phyloP scores from a whole-genome alignment of 64 coral and sea anemone species.

The Stichodactyla mertensii region DNA sequence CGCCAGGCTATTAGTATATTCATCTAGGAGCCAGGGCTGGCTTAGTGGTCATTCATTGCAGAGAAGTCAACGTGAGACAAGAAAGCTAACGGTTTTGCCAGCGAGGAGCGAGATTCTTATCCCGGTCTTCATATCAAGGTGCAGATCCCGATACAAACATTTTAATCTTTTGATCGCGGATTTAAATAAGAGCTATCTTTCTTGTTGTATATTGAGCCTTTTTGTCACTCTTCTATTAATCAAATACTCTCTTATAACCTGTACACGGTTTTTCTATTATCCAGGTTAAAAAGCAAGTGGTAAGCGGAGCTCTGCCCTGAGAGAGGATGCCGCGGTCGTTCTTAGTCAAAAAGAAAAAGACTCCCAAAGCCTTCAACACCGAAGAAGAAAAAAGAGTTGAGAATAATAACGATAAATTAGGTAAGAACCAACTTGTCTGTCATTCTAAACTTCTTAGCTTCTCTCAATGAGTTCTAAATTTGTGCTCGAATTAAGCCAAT shows the following conservation, averaged over 20 bases:
- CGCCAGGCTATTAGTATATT: not conserved
- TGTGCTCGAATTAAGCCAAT: not conserved
- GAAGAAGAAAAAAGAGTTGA: not conserved
- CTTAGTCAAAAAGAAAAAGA: not conserved
- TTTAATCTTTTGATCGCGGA: slow-evolving; percentile 4
- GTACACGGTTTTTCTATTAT: not conserved
- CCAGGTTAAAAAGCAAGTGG: not conserved
- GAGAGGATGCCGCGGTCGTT: not conserved
- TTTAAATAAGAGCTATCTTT: not conserved
- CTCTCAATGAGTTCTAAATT: not conserved
- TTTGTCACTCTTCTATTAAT: not conserved
- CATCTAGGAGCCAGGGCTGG: not conserved
- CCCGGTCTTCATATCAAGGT: not conserved
- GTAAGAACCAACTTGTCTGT: slow-evolving; percentile 4
- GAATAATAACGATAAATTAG: not conserved
- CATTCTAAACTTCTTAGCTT: not conserved
- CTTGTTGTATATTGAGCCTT: not conserved
- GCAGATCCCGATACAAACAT: not conserved
- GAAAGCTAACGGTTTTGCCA: not conserved
- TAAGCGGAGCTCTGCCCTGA: not conserved
- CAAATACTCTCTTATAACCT: not conserved
- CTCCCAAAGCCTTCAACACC: not conserved
- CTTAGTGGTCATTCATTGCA: not conserved
- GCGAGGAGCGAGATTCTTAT: not conserved
- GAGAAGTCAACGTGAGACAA: not conserved